Evolutionary conservation across 1,140 invertebrate species (phyloP), one percentile per base, ranked within the genome.

Genomic region (Drosophila azteca): DNA sequence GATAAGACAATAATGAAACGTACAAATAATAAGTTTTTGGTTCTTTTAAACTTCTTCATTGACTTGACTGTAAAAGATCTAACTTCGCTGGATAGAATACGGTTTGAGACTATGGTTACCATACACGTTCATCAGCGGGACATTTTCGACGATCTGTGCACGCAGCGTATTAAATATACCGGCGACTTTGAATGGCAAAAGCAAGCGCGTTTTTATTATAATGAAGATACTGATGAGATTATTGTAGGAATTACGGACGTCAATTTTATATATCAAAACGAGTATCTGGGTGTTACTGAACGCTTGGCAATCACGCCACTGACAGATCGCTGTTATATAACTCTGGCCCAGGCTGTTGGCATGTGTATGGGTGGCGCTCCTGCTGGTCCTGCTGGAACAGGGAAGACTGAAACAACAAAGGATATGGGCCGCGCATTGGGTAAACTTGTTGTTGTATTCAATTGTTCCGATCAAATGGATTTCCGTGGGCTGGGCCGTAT

Each of bases 381-480:
- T 1, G 96, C 97, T 3, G 97, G 97, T 1, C 97, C 97, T 2
- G 97, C 97, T 5, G 97, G 97, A n/a, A 98, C 97, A 0, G 97
- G 97, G 26, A 98, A 98, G 93, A 98, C 97, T 0, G 97, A 98
- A 92, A 98, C 97, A 2, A 96, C 95, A 0, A 98, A 98, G 92
- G 97, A 98, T 89, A 98, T 98, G 97, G 97, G 96, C 0, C 95
- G 97, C 70, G 96, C 97, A 31, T 92, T 98, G 0, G 97, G 97
- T 46, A 98, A 98, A 93, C 97, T 97, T 77, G 97, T 98, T 4
- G 97, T 98, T 2, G 97, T 98, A 6, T 98, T 98, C 92, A 98
- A 98, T 92, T 98, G 97, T 81, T 98, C 97, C 0, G 97, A 98
- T 94, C 97, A 98, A 92, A 98, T 98, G 97, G 97, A 98, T 92